phyloP scores from a whole-genome alignment of 2,888 invertebrate species.

The Coelinius sp. region DNA sequence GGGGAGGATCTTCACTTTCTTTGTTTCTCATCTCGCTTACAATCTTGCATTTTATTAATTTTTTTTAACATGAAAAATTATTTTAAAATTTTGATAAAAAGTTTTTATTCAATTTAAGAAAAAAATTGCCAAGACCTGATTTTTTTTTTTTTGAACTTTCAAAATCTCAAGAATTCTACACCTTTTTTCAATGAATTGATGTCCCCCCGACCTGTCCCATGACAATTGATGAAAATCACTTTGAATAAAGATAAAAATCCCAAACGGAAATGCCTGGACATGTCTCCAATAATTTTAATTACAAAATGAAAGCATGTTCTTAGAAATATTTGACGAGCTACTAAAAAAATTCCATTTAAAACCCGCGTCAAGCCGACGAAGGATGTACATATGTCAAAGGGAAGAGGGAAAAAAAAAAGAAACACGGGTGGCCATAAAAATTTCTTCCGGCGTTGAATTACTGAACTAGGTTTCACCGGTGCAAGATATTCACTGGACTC shows the following conservation, averaged over 20 bases:
- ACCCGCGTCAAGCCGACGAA: not conserved
- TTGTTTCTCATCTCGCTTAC: conserved; percentile 43
- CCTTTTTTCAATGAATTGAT: conserved; percentile 11
- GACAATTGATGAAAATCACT: not conserved
- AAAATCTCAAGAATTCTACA: not conserved
- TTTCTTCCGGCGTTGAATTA: conserved; percentile 59
- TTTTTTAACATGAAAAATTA: conserved; percentile 43
- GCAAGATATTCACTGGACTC: conserved; percentile 6
- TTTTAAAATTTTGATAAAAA: conserved; percentile 37
- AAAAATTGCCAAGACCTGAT: not conserved
- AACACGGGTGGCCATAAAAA: conserved; percentile 45
- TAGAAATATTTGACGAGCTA: conserved; percentile 27
- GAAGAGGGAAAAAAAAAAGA: not conserved
- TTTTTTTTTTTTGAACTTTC: not conserved
- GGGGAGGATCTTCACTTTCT: conserved; percentile 41
- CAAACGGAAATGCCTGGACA: conserved; percentile 40
- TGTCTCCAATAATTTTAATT: conserved; percentile 48
- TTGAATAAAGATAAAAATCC: too few species aligned
- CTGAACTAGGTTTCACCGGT: conserved; percentile 37
- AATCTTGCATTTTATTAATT: conserved; percentile 44
- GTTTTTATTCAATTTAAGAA: too few species aligned
- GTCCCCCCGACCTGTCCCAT: not conserved
- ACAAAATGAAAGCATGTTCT: conserved; percentile 27
- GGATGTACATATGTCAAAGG: not conserved
- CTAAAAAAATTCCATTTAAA: conserved; percentile 29